Evolutionary conservation across 35 echinoderm and acorn worm genomes (phyloP).

Genomic region (Heliocidaris tuberculata): DNA sequence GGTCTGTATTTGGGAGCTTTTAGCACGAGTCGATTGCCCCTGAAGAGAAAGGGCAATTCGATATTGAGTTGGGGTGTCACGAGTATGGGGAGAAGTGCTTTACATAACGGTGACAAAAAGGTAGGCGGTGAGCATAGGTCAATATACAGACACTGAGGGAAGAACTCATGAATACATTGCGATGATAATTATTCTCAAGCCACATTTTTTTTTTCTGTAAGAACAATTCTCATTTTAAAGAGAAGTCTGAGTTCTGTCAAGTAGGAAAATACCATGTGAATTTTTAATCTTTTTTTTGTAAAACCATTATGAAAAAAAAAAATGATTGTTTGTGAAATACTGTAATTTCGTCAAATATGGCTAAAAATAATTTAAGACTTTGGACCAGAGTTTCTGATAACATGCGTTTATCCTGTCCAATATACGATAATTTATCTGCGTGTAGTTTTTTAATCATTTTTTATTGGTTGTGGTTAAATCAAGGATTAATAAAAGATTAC

Average conservation of each 20-base stretch:
- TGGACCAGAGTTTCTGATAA: too few species aligned
- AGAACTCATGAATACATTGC: not conserved
- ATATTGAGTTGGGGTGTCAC: not conserved
- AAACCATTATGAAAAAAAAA: too few species aligned
- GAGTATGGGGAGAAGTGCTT: constrained; percentile 1
- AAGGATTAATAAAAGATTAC: too few species aligned
- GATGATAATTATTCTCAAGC: not conserved
- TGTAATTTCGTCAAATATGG: too few species aligned
- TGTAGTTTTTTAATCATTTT: too few species aligned
- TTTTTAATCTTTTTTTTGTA: too few species aligned
- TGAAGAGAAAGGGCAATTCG: not conserved
- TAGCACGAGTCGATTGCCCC: not conserved
- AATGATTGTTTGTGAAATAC: too few species aligned
- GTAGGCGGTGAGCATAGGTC: constrained; percentile 2
- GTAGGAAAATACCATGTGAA: too few species aligned
- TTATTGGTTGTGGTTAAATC: too few species aligned
- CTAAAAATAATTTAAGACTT: too few species aligned
- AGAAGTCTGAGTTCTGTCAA: not conserved
- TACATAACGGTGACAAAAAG: not conserved
- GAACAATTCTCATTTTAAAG: not conserved
- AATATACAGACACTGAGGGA: not conserved
- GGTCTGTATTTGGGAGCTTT: not conserved
- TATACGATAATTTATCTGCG: too few species aligned
- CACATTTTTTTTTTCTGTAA: not conserved
- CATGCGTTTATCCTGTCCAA: too few species aligned